Base-by-base conservation (phyloP, 1,140 invertebrate genomes). In the Teleopsis dalmanni region DNA sequence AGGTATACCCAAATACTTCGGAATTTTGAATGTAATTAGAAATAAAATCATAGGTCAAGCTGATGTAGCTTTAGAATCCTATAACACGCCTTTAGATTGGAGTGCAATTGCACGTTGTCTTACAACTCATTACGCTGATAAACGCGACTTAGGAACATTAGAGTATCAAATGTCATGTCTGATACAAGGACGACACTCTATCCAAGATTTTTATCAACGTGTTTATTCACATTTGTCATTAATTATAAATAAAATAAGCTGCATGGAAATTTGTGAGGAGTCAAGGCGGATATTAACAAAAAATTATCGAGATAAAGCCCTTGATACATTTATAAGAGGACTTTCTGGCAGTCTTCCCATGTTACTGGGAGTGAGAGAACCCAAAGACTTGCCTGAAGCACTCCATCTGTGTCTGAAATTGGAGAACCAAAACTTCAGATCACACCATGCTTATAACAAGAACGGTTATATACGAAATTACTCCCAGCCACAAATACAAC, bases 221-320 rank as follows among this genome's bases (percentile, higher is more conserved):
- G 52, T 58, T 10, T 58, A 49, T 7, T 48, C 34, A 43, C 48
- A 56, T 9, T 14, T 52, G n/a, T 50, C 52, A 3, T n/a, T 55
- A 8, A 57, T 57, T 0, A n/a, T 57, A 10, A 55, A 55, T 23
- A 57, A 53, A 4, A 47, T 57, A 8, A n/a, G 14, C n/a, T 55
- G 40, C 8, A 51, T 56, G 49, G 29, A 45, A 26, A 19, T 54
- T 10, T 25, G 44, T 7, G n/a, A 0, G 10, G 51, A 53, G 27
- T 18, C 51, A 21, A 29, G 46, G n/a, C 8, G 16, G 16, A 8
- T 51, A 0, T 45, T 55, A 16, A 46, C 44, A 2, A 45, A 56
- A 35, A 47, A 31, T 13, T 51, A 53, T 23, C 27, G 49, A 27
- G 51, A 57, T 10, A 53, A 51, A 27, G 46, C 50, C 1, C 18